Evolutionary conservation across 2,113 vertebrate genomes (phyloP), one percentile per base, ranked within the genome.

Genomic region (Echinops telfairi): DNA sequence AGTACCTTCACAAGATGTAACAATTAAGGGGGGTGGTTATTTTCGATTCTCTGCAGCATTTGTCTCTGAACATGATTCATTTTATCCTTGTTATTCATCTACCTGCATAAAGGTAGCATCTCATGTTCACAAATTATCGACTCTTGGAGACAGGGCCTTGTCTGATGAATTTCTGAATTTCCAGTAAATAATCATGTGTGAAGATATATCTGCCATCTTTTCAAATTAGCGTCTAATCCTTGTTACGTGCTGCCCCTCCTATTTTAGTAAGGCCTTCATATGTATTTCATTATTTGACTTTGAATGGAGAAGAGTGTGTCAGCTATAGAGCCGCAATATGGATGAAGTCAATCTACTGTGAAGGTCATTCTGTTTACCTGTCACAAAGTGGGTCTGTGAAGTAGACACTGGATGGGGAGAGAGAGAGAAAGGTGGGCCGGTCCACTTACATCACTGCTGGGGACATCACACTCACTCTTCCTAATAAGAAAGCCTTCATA

Each of bases 231-330:
- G 15, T 89, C 0, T 4, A 53, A 11, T 88, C 40, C 40, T 84
- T 90, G 29, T 94, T 95, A 83, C 29, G 3, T 64, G 29, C 8
- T 83, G 33, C 1, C 23, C 27, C 33, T 1, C n/a, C 22, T 16
- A 2, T 1, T 17, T 93, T 84, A 83, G 25, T 79, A 93, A 85
- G 88, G 3, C 90, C 58, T 60, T 96, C 2, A 68, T 96, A 78
- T 94, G 31, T 66, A 89, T 79, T 95, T 53, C 96, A 95, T 97
- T 96, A 95, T 96, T 97, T 95, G 27, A 60, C 38, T 82, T 96
- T 97, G 94, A 96, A 96, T 91, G 82, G 29, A 53, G 71, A 90
- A 25, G 64, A 31, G 36, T 91, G 88, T 89, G 88, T 97, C 87
- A 95, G 40, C n/a, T 2, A 0, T 75, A 91, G 57, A 90, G 97